Conservation (phyloP, 2,113 vertebrate species). For the Aleadryas rufinucha region DNA sequence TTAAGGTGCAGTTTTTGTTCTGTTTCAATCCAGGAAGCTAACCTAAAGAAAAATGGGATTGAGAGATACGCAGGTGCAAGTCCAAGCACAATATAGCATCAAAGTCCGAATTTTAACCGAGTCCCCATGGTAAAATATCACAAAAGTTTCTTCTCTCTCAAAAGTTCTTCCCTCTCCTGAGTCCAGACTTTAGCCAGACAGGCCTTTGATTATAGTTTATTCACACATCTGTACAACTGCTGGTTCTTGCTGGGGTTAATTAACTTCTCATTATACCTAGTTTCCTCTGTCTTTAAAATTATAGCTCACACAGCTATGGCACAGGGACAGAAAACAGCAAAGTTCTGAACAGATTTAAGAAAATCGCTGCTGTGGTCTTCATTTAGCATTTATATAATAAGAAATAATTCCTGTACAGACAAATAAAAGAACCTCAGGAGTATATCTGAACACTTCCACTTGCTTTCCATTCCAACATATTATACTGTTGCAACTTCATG, state of each 20-base stretch:
- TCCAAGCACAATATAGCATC: neutral
- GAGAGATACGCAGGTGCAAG: neutral
- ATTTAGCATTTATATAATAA: neutral
- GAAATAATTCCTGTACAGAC: neutral
- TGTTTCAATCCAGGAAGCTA: neutral
- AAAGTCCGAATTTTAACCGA: neutral
- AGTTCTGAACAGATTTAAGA: neutral
- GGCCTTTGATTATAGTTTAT: neutral
- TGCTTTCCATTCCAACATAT: neutral
- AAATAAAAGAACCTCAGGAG: neutral
- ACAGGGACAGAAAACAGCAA: neutral
- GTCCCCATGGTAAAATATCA: neutral
- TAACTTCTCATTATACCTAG: neutral
- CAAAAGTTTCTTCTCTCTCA: neutral
- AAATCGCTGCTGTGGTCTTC: neutral
- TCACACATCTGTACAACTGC: neutral
- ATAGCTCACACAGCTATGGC: neutral
- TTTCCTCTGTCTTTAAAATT: neutral
- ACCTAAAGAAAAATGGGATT: neutral
- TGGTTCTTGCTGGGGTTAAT: neutral
- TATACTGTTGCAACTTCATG: neutral
- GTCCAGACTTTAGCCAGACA: neutral
- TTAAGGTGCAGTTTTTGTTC: neutral
- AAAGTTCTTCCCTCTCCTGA: neutral
- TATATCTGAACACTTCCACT: neutral